Conservation (phyloP, 1,140 invertebrate genomes). For the Eufriesea mexicana region DNA sequence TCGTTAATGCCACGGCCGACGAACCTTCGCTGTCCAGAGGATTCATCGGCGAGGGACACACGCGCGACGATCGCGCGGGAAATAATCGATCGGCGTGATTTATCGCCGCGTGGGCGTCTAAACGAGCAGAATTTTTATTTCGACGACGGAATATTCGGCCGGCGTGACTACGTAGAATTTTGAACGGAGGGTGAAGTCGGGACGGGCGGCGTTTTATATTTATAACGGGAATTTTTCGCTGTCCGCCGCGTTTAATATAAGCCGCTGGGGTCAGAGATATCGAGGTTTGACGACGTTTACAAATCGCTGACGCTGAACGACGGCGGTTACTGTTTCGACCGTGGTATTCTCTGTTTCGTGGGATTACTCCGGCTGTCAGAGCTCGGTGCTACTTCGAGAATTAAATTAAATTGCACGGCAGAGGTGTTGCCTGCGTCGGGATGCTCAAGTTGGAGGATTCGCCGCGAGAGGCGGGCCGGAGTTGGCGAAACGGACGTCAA, state of each 20-base stretch:
- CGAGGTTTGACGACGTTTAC: slow-evolving; percentile 34
- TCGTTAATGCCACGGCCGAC: background rate
- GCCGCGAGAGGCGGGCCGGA: background rate
- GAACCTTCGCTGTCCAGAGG: slow-evolving; percentile 1
- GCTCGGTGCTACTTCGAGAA: background rate
- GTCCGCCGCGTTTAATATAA: slow-evolving; percentile 34
- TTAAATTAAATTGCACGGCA: background rate
- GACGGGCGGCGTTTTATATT: slow-evolving; percentile 19
- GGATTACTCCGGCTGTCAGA: background rate
- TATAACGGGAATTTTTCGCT: slow-evolving; percentile 45
- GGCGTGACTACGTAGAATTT: background rate
- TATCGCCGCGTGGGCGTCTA: background rate
- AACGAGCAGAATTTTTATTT: background rate
- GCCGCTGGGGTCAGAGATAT: slow-evolving; percentile 17
- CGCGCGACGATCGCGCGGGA: background rate
- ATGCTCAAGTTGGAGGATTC: background rate
- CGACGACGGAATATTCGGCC: background rate
- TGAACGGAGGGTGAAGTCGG: background rate
- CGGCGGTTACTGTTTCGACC: background rate
- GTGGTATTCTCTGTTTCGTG: slow-evolving; percentile 1
- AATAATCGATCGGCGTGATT: slow-evolving; percentile 15
- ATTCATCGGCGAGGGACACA: slow-evolving; percentile 29
- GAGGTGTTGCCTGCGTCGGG: background rate
- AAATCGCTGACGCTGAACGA: slow-evolving; percentile 22
- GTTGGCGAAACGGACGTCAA: background rate